These are phyloP conservation scores for Leptopilina syphax DNA, from an alignment of 2,888 invertebrate species.

Conservation along the genomic window DNA sequence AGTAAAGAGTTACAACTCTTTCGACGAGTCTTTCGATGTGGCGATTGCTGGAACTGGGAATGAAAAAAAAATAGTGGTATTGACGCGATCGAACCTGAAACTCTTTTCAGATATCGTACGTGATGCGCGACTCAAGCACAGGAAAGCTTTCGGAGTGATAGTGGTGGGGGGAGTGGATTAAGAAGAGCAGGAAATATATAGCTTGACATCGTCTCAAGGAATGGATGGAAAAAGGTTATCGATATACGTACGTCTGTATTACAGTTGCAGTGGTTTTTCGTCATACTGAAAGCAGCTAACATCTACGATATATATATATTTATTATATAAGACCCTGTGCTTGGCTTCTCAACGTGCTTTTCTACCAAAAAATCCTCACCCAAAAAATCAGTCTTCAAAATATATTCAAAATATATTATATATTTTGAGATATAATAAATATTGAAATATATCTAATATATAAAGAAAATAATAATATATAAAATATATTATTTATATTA, in stretches of 20 bases:
- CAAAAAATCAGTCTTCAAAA: slow-evolving; percentile 20
- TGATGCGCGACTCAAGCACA: slow-evolving; percentile 70
- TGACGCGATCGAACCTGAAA: slow-evolving; percentile 37
- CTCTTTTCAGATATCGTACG: slow-evolving; percentile 39
- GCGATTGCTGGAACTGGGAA: slow-evolving; percentile 37
- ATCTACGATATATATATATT: slow-evolving; percentile 59
- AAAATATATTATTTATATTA: neutral
- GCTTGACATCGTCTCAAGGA: slow-evolving; percentile 52
- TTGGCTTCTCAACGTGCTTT: slow-evolving; percentile 57
- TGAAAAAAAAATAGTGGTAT: slow-evolving; percentile 7
- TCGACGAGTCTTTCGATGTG: slow-evolving; percentile 4
- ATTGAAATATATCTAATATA: too few species aligned
- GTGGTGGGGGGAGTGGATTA: slow-evolving; percentile 32
- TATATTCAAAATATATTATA: neutral
- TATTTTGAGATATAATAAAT: too few species aligned
- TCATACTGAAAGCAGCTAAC: slow-evolving; percentile 65
- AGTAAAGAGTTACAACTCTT: too few species aligned
- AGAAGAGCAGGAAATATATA: slow-evolving; percentile 56
- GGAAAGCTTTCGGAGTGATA: slow-evolving; percentile 66
- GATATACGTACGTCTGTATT: slow-evolving; percentile 48
- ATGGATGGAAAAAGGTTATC: slow-evolving; percentile 48
- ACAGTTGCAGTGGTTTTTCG: slow-evolving; percentile 57
- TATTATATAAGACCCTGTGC: slow-evolving; percentile 63
- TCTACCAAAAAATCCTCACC: slow-evolving; percentile 36
- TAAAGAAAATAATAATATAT: too few species aligned